phyloP scores from a whole-genome alignment of 2,113 vertebrate species.

The Ceyx melanurus region DNA sequence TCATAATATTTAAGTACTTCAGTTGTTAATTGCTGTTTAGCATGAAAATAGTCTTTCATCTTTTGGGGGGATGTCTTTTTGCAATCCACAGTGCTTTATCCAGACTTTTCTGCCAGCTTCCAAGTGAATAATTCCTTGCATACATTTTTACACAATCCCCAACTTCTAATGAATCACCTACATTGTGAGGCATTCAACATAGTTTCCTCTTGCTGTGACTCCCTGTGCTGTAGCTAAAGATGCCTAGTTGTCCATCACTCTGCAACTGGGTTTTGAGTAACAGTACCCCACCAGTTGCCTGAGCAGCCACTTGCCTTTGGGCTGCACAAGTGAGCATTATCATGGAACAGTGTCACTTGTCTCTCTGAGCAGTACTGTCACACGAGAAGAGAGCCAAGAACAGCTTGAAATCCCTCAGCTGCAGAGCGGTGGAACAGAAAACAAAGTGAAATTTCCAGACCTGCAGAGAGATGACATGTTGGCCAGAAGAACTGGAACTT shows the following conservation, averaged over 20 bases:
- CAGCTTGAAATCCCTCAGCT: slow-evolving; percentile 49
- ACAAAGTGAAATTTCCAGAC: slow-evolving; percentile 55
- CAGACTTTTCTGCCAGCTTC: background rate
- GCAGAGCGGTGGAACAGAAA: slow-evolving; percentile 39
- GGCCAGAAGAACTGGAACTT: slow-evolving; percentile 64
- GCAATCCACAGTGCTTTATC: background rate
- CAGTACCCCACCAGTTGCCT: slow-evolving; percentile 46
- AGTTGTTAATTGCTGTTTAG: slow-evolving; percentile 50
- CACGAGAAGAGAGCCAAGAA: slow-evolving; percentile 50
- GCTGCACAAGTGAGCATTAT: slow-evolving; percentile 67
- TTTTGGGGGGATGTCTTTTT: slow-evolving; percentile 12
- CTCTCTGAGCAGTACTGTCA: slow-evolving; percentile 54
- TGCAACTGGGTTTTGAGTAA: slow-evolving; percentile 18
- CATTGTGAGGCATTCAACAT: fast-evolving
- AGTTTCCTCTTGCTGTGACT: background rate
- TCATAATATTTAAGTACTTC: background rate
- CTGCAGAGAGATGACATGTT: slow-evolving; percentile 72
- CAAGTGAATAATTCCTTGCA: background rate
- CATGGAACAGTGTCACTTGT: slow-evolving; percentile 58
- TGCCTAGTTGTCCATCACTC: slow-evolving; percentile 1
- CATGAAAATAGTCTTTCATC: slow-evolving; percentile 34
- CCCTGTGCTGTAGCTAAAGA: background rate
- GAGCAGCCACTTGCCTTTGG: slow-evolving; percentile 70
- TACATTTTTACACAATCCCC: background rate
- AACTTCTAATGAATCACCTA: background rate